Percentiles rank a stretch among this genome's conserved stretches.
Evolutionary conservation across 2,888 invertebrate genomes (phyloP).

Genomic region (Calameuta idolon): DNA sequence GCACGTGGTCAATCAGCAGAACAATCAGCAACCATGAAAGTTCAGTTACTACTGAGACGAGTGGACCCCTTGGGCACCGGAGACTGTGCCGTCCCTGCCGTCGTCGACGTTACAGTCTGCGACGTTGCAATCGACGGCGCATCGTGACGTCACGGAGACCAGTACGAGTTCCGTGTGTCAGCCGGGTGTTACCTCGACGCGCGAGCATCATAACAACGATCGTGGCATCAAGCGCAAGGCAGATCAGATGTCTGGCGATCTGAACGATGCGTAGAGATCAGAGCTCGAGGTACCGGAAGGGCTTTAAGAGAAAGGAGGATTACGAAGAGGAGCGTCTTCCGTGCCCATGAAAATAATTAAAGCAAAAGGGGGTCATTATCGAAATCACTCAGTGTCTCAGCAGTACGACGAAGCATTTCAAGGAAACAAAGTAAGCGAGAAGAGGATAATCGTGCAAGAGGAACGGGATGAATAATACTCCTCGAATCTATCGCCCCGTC

Average conservation of each 20-base stretch:
- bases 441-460: neutral
- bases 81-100: slow-evolving; percentile 51
- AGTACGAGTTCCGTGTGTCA: neutral
- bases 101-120: slow-evolving; percentile 31
- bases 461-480: neutral
- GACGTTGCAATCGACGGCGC: neutral
- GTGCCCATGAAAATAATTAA: slow-evolving; percentile 42
- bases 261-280: slow-evolving; percentile 52
- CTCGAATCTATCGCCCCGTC: slow-evolving; percentile 1
- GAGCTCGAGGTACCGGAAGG: neutral
- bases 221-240: slow-evolving; percentile 63
- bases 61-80: slow-evolving; percentile 66
- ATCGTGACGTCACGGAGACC: neutral
- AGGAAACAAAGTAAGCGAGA: neutral
- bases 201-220: slow-evolving; percentile 44
- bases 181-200: slow-evolving; percentile 25
- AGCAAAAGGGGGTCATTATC: slow-evolving; percentile 58
- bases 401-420: slow-evolving; percentile 38
- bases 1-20: slow-evolving; percentile 70
- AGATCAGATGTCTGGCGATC: slow-evolving; percentile 57
- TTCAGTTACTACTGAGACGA: slow-evolving; percentile 82
- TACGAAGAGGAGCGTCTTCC: neutral
- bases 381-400: slow-evolving; percentile 63
- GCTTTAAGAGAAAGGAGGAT: neutral
- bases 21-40: slow-evolving; percentile 77